Evolutionary conservation across 2,113 vertebrate species (phyloP), one percentile per base, ranked within the genome.

Genomic region (Helogale parvula): DNA sequence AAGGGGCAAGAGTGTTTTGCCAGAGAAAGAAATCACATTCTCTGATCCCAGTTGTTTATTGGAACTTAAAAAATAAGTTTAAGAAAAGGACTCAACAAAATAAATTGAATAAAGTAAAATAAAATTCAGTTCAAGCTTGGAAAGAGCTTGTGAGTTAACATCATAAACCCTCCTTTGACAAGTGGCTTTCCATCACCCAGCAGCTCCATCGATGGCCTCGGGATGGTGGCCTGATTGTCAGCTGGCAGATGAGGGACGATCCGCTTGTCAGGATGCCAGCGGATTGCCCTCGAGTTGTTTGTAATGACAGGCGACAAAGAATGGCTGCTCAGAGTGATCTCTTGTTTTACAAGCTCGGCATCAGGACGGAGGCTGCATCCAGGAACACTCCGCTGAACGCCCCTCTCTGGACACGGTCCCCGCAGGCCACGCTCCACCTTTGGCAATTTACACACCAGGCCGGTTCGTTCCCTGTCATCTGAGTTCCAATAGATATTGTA

Each of bases 221-320:
- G 98, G 99, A 99, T 95, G 98, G 98, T 81, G 84, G 97, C 96
- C 98, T 99, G 99, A 99, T 98, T 99, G 99, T 99, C 99, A 99
- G 99, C 99, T 98, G 98, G 98, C 99, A 99, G 99, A 99, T 99
- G 99, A 99, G 98, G 96, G 98, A 98, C 98, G 96, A 99, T 99
- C 98, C 98, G 98, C 98, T 98, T 98, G 99, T 99, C 99, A 99
- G 96, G 90, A 89, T 85, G 97, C 98, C 97, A 98, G 98, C 93
- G 96, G 96, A 98, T 98, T 98, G 98, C 97, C 98, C 98, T 97
- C 86, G 85, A 96, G 97, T 98, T 98, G 97, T 98, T 88, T 80
- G 96, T 98, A 98, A 98, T 98, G 98, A 98, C 98, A 97, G 98
- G 97, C 92, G 54, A 97, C 97, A 96, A 98, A 98, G 97, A 97